A percentile compares a stretch with the other conserved stretches of the same genome.
These are phyloP conservation scores for Lasiurus borealis DNA, from an alignment of 2,113 vertebrate genomes.

Conservation along the genomic window DNA sequence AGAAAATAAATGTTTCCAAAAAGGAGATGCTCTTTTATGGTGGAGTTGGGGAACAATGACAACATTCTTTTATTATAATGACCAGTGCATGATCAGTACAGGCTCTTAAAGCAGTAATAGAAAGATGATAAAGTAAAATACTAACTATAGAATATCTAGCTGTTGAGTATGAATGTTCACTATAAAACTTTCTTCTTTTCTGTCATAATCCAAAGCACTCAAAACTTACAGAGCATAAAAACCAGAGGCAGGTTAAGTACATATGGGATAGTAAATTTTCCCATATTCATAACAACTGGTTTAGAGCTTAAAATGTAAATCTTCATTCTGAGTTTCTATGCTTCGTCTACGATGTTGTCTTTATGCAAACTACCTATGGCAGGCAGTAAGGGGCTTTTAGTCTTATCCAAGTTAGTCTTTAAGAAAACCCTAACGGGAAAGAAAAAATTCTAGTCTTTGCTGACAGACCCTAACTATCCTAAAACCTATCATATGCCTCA, in stretches of 20 bases:
- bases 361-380: constrained; percentile 10
- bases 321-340: constrained; percentile 32
- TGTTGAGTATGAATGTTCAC: background rate
- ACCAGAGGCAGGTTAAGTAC: background rate
- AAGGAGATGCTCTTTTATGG: constrained; percentile 40
- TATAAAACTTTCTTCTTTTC: constrained; percentile 50
- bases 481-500: background rate
- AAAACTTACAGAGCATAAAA: constrained; percentile 36
- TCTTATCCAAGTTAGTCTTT: background rate
- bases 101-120: constrained; percentile 29
- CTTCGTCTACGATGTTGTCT: background rate
- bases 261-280: background rate
- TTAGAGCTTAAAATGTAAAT: background rate
- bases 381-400: background rate
- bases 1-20: constrained; percentile 55
- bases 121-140: background rate
- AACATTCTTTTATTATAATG: constrained; percentile 2
- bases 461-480: background rate
- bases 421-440: background rate
- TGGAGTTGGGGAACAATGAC: background rate
- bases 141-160: constrained; percentile 22
- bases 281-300: background rate
- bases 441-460: background rate
- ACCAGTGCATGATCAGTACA: background rate
- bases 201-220: background rate